Base-by-base conservation (phyloP, 2,797 vertebrate genomes). In the Aselliscus stoliczkanus region DNA sequence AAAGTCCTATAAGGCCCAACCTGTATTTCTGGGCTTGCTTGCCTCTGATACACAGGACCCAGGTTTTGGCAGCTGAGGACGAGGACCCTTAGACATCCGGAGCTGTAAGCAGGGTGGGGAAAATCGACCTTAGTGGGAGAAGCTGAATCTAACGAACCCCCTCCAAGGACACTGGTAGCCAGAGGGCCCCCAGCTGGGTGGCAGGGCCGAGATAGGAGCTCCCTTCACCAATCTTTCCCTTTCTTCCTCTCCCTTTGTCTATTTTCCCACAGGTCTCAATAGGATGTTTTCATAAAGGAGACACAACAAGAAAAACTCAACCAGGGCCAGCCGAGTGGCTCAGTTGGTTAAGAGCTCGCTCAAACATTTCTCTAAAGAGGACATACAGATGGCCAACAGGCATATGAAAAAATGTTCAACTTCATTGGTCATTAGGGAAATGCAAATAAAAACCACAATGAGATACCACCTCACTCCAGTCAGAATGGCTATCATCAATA, bases 271-370 rank as follows among this genome's bases (percentile, higher is more conserved):
- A 64, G 44, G 67, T 75, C 76, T 52, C 56, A 50, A 29, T 54
- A 92, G 44, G 62, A 90, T 79, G 23, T 94, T 92, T 97, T 93
- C 72, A 95, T 90, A 92, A 95, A 97, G 93, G 70, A 95, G 87
- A 94, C 52, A 47, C 9, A 47, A 47, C 9, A 39, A 37, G 75
- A 52, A 76, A 83, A 95, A 82, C 25, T 11, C 87, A 94, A 47
- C n/a, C n/a, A n/a, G n/a, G n/a, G n/a, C n/a, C n/a, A n/a, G n/a
- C n/a, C n/a, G n/a, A n/a, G n/a, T n/a, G n/a, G n/a, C n/a, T n/a
- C n/a, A n/a, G n/a, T n/a, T n/a, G n/a, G n/a, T n/a, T n/a, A n/a
- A n/a, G n/a, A n/a, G n/a, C n/a, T n/a, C n/a, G n/a, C n/a, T n/a
- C n/a, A n/a, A n/a, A n/a, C n/a, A n/a, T n/a, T n/a, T n/a, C n/a